These are phyloP conservation scores for Phataginus tetradactyla DNA, from an alignment of 2,797 vertebrate species.

Conservation along the genomic window DNA sequence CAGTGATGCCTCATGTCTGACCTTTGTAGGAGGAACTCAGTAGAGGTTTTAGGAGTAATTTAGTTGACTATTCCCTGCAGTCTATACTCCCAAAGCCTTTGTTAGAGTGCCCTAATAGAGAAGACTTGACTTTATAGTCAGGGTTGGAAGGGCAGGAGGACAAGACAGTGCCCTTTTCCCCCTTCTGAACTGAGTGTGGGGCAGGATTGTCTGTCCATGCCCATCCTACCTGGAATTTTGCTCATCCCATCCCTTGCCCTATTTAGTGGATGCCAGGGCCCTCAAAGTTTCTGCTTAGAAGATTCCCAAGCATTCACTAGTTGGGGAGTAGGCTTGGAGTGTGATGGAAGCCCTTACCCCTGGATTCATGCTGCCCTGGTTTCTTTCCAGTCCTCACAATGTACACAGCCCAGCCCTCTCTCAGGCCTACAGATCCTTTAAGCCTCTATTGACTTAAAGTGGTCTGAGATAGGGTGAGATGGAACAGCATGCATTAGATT, in stretches of 20 bases:
- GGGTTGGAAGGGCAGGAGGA: neutral
- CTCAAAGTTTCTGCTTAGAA: neutral
- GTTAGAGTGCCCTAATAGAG: neutral
- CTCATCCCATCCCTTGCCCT: neutral
- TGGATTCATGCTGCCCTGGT: no score
- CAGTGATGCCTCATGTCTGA: neutral
- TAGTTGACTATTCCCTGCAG: neutral
- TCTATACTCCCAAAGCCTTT: neutral
- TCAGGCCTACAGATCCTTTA: constrained; percentile 24
- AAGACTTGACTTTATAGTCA: neutral
- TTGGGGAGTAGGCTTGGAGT: neutral
- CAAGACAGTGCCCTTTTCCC: neutral
- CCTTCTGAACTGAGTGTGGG: neutral
- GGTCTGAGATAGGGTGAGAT: neutral
- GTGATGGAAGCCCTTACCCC: neutral
- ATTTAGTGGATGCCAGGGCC: neutral
- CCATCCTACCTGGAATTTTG: neutral
- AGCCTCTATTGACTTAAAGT: constrained; percentile 24
- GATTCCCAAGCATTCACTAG: neutral
- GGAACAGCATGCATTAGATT: neutral
- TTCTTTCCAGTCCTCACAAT: neutral
- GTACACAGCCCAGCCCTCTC: neutral
- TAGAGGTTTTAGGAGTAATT: neutral
- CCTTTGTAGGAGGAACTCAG: neutral
- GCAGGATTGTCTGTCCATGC: neutral